Percentiles rank a stretch among this genome's conserved stretches.
Evolutionary conservation across 1,140 invertebrate species (phyloP).

Genomic region (Apis dorsata): DNA sequence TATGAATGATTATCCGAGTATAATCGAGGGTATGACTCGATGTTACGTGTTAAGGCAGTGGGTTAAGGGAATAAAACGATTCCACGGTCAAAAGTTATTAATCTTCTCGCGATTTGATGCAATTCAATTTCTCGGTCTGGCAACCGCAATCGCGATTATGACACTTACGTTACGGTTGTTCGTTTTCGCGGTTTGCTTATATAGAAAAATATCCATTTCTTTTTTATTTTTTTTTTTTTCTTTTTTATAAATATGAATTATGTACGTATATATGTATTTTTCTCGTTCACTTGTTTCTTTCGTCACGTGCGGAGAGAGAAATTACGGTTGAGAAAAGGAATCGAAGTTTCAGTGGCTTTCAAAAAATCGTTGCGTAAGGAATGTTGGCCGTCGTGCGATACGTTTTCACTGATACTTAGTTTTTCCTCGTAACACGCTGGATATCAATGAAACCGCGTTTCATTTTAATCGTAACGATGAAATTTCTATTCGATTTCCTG

Average conservation of each 20-base stretch:
- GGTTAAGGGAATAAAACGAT: constrained; percentile 20
- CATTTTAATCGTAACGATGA: background rate
- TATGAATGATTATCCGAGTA: too few relatives aligned
- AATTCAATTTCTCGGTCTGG: constrained; percentile 12
- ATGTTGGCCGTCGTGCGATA: too few relatives aligned
- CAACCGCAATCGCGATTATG: constrained; percentile 39
- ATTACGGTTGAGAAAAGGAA: background rate
- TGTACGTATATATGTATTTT: background rate
- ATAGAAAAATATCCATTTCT: background rate
- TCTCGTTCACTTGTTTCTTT: background rate
- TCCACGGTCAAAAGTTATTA: background rate
- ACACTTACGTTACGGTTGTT: constrained; percentile 26
- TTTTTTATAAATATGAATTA: too few relatives aligned
- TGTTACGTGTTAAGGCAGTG: too few relatives aligned
- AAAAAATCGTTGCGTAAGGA: background rate
- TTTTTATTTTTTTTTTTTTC: background rate
- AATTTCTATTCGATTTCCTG: constrained; percentile 61
- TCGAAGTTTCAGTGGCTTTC: background rate
- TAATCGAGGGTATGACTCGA: too few relatives aligned
- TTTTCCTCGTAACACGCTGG: too few relatives aligned
- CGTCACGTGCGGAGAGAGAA: background rate
- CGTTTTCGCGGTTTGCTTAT: constrained; percentile 5
- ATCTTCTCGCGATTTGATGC: background rate
- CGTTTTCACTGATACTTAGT: too few relatives aligned
- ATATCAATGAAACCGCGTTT: too few relatives aligned